These are phyloP conservation scores for Stenichneumon culpator DNA, from an alignment of 2,888 invertebrate genomes.

Conservation along the genomic window DNA sequence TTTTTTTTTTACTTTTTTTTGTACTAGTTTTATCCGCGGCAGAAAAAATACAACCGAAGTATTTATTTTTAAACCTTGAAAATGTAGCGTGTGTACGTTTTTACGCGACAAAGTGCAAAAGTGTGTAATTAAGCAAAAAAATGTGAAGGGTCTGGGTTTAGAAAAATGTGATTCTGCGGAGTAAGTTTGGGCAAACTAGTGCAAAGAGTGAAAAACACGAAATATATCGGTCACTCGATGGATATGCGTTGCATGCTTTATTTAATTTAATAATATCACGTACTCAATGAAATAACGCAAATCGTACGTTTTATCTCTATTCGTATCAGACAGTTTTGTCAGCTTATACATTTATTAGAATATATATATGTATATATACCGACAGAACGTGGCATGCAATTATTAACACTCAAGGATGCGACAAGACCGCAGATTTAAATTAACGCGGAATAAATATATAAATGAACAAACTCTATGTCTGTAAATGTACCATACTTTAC, in stretches of 20 bases:
- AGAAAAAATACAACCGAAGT: neutral
- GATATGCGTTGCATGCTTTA: constrained; percentile 78
- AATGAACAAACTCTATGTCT: constrained; percentile 12
- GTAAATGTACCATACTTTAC: constrained; percentile 1
- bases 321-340: neutral
- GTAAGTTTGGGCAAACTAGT: constrained; percentile 15
- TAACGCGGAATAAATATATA: neutral
- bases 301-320: constrained; percentile 2
- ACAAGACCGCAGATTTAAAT: constrained; percentile 20
- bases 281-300: constrained; percentile 27
- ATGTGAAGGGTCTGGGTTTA: neutral
- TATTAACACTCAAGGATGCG: constrained; percentile 18
- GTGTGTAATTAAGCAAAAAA: constrained; percentile 25
- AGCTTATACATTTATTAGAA: neutral
- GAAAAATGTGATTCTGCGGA: constrained; percentile 7
- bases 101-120: neutral
- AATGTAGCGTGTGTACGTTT: constrained; percentile 1
- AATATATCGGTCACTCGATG: constrained; percentile 74
- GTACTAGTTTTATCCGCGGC: neutral
- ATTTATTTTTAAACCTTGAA: neutral
- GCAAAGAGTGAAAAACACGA: constrained; percentile 63
- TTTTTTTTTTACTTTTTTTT: too few species aligned
- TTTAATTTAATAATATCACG: constrained; percentile 67
- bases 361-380: neutral
- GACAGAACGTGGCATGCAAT: neutral